Conservation (phyloP, 1,140 invertebrate species). For the Brachionus rubens region DNA sequence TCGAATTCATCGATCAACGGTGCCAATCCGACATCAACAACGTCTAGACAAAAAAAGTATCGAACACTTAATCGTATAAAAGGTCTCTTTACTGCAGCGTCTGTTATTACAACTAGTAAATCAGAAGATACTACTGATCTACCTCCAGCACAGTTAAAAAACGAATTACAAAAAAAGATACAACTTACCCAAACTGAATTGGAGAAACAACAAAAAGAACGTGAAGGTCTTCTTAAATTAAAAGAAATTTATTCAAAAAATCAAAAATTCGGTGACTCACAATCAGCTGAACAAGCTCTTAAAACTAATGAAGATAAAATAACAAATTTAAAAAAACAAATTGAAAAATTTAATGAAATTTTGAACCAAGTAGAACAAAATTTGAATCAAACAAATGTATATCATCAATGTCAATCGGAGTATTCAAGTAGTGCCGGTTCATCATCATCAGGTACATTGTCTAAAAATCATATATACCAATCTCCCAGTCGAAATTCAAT, state of each 20-base stretch:
- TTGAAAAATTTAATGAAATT: neutral
- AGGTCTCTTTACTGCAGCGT: neutral
- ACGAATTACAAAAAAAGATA: slow-evolving; percentile 1
- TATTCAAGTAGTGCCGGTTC: neutral
- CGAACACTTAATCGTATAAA: slow-evolving; percentile 38
- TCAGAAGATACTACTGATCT: neutral
- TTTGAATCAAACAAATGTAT: neutral
- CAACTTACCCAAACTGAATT: neutral
- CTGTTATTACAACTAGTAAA: neutral
- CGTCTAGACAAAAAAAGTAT: slow-evolving; percentile 17
- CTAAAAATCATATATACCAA: slow-evolving; percentile 2
- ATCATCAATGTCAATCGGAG: slow-evolving; percentile 26
- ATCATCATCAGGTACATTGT: neutral
- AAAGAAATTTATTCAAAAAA: slow-evolving; percentile 31
- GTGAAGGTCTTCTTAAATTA: slow-evolving; percentile 1
- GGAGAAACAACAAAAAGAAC: slow-evolving; percentile 28
- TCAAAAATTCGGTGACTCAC: slow-evolving; percentile 26
- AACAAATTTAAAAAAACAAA: neutral
- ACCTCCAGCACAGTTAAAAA: slow-evolving; percentile 24
- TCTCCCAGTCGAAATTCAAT: neutral
- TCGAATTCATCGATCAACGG: neutral
- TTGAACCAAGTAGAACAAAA: neutral
- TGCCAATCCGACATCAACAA: neutral
- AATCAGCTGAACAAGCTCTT: slow-evolving; percentile 2
- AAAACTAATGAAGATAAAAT: slow-evolving; percentile 6